Base-by-base conservation (phyloP, 2,888 invertebrate genomes). In the Syrista parreyssii region DNA sequence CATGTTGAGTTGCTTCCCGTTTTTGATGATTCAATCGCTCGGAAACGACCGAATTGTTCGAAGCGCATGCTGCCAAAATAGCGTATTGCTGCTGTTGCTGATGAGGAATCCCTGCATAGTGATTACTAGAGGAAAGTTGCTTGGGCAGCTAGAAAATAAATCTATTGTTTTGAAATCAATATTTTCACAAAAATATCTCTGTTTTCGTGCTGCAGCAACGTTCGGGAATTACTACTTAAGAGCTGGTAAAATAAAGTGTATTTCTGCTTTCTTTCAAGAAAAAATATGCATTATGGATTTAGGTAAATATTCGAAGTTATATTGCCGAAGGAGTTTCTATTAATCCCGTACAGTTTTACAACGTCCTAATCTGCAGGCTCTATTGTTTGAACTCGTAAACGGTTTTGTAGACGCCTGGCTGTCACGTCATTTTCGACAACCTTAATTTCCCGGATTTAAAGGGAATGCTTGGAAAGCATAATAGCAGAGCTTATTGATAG, bases 31-130 rank as follows among this genome's bases (percentile, higher is more conserved):
- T 73, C 3, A 32, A 71, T 32, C 74, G 33, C 9, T 73, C 35
- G 23, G 74, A 33, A 33, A 34, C n/a, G 35, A 35, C 35, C 12
- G 71, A 12, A 23, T 35, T n/a, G 35, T 73, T 73, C 30, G 79
- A 75, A 1, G 77, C 12, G 23, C 40, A 55, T 12, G 78, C 40
- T 33, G 74, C 40, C 1, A 79, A 32, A 11, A 79, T 12, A 1
- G 74, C 72, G 72, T 76, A 79, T 2, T 73, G 15, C 32, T 73
- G 76, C 34, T 23, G 34, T 30, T 11, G 72, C 36, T 31, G 69
- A n/a, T 78, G 72, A 36, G 30, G 35, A 15, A 33, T 31, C 30
- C 40, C 74, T 31, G 73, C 35, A 33, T 35, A 35, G 35, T 74
- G 74, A 55, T 55, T 55, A 23, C 55, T 9, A 55, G 23, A 55